Evolutionary conservation across 2,113 vertebrate genomes (phyloP), one percentile per base, ranked within the genome.

Genomic region (Serranochromis macrocephalus): DNA sequence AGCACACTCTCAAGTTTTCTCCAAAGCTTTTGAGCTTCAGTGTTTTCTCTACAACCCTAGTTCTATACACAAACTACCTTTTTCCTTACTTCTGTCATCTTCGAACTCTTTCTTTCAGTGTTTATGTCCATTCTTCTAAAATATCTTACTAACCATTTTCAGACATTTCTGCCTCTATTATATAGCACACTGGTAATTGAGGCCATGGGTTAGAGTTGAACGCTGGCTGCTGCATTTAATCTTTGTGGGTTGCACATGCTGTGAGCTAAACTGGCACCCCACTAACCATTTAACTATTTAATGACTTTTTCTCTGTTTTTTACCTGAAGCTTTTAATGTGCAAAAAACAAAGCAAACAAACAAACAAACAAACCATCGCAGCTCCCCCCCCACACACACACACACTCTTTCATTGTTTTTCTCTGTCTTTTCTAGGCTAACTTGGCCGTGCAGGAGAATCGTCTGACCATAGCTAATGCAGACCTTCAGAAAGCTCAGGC

Each of bases 401-500:
- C 16, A 6, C 7, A 13, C 21, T 5, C 31, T 82, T 7, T 49
- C n/a, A 45, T 73, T 63, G 9, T 42, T 13, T 45, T 11, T 9
- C 21, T 9, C 16, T 75, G 49, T 82, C 5, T 88, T 45, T 79
- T 17, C 7, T 8, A 95, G 94, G 94, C 94, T 29, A 95, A 95
- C 91, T 84, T 95, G 85, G 94, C 90, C 31, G 92, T 95, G 90
- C 94, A 95, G 73, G 82, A 95, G 87, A 94, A 87, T 81, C 94
- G 92, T 81, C 88, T 95, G 75, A 40, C 85, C 68, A 87, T 87
- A 36, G 95, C 94, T 42, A 94, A 94, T 66, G 61, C 54, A 1
- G 93, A 95, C 58, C 94, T 95, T 40, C 89, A 95, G 86, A 94
- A 87, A 80, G 95, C 95, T 85, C 94, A 93, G 87, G 90, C 92